These are phyloP conservation scores for Lamprologus ornatipinnis DNA, from an alignment of 2,113 vertebrate genomes.

Conservation along the genomic window DNA sequence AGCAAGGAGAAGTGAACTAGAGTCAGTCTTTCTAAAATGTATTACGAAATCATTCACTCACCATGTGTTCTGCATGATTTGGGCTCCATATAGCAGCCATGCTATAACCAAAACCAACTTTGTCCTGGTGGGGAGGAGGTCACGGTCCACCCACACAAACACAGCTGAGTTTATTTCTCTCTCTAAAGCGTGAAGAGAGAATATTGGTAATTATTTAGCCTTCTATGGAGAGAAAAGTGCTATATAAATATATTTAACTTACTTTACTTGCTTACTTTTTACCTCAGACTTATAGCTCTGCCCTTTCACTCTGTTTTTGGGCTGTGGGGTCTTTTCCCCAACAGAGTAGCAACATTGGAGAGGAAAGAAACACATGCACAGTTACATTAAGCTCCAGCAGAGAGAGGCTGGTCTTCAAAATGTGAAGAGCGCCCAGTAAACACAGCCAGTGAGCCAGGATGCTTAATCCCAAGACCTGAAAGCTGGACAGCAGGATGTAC, in stretches of 20 bases:
- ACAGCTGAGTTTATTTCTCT: neutral
- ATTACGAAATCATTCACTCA: neutral
- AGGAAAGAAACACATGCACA: neutral
- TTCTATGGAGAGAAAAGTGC: neutral
- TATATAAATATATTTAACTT: neutral
- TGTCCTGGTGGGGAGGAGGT: neutral
- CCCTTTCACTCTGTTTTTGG: too few relatives aligned
- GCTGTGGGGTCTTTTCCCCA: rapidly evolving
- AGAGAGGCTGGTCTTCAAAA: neutral
- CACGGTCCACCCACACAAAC: rapidly evolving
- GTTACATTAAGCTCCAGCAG: neutral
- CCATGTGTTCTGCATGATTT: neutral
- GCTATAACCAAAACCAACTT: neutral
- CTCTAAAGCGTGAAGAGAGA: neutral
- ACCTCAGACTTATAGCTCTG: neutral
- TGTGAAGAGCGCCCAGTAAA: rapidly evolving
- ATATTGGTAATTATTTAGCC: neutral
- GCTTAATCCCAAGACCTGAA: neutral
- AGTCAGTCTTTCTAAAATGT: neutral
- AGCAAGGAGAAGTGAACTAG: neutral
- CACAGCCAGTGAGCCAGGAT: neutral
- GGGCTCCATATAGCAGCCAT: neutral
- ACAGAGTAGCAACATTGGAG: neutral
- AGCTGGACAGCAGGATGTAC: neutral
- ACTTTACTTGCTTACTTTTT: neutral